phyloP scores from a whole-genome alignment of 2,888 invertebrate species.

The Linyphia triangularis region DNA sequence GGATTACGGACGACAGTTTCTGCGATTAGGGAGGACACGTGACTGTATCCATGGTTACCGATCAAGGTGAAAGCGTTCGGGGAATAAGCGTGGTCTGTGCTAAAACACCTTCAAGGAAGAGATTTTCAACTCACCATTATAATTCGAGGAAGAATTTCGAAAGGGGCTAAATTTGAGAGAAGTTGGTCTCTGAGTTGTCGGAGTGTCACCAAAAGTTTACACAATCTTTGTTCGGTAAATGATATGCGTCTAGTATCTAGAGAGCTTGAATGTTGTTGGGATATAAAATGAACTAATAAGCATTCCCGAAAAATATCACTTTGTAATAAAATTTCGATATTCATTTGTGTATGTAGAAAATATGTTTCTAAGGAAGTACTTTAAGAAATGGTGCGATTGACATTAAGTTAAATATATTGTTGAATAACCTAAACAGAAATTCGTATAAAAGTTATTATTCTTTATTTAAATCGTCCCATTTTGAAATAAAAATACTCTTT shows the following conservation, averaged over 20 bases:
- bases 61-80: constrained; percentile 71
- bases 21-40: constrained; percentile 71
- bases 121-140: constrained; percentile 55
- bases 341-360: too few species aligned
- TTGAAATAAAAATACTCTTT: too few species aligned
- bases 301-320: not conserved
- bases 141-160: constrained; percentile 48
- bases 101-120: constrained; percentile 29
- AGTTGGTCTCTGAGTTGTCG: not conserved
- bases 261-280: too few species aligned
- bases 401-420: too few species aligned
- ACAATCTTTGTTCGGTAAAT: constrained; percentile 7
- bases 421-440: too few species aligned
- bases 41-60: constrained; percentile 65
- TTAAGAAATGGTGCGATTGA: too few species aligned
- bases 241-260: not conserved
- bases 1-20: constrained; percentile 74
- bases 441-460: too few species aligned
- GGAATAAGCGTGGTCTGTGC: constrained; percentile 58
- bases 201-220: not conserved
- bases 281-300: constrained; percentile 16
- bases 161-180: constrained; percentile 1
- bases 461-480: too few species aligned
- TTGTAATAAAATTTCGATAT: too few species aligned
- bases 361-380: too few species aligned